Percentiles rank a stretch among this genome's conserved stretches.
Evolutionary conservation across 1,140 invertebrate species (phyloP).

Genomic region (Philotrypesis tridentata): DNA sequence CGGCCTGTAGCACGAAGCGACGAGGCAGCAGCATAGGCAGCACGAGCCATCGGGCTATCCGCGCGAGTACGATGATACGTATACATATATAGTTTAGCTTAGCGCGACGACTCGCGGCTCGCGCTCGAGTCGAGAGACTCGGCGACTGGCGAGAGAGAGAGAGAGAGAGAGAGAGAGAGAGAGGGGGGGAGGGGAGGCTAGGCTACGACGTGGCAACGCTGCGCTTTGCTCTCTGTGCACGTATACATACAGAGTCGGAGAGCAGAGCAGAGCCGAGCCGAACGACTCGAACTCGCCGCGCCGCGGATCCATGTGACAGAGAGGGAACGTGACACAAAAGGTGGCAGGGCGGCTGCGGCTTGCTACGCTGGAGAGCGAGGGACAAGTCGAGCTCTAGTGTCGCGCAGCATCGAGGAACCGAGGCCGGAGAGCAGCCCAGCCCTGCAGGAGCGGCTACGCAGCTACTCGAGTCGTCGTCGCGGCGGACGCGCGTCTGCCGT

Average conservation of each 20-base stretch:
- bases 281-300: conserved; percentile 11
- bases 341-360: conserved; percentile 48
- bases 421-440: too few relatives aligned
- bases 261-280: too few relatives aligned
- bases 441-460: conserved; percentile 49
- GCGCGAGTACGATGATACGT: too few relatives aligned
- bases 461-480: not conserved
- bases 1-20: too few relatives aligned
- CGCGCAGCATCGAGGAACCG: conserved; percentile 36
- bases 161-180: not conserved
- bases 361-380: conserved; percentile 63
- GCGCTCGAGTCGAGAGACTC: too few relatives aligned
- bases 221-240: not conserved
- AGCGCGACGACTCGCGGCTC: too few relatives aligned
- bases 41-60: not conserved
- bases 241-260: not conserved
- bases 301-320: conserved; percentile 70
- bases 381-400: conserved; percentile 56
- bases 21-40: too few relatives aligned
- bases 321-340: conserved; percentile 70
- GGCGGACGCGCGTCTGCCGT: too few relatives aligned
- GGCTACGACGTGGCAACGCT: not conserved
- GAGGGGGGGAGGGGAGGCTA: not conserved
- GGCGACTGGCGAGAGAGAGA: not conserved
- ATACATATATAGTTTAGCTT: not conserved